These are phyloP conservation scores for Bombus confusus DNA, from an alignment of 1,140 invertebrate species.

Conservation along the genomic window DNA sequence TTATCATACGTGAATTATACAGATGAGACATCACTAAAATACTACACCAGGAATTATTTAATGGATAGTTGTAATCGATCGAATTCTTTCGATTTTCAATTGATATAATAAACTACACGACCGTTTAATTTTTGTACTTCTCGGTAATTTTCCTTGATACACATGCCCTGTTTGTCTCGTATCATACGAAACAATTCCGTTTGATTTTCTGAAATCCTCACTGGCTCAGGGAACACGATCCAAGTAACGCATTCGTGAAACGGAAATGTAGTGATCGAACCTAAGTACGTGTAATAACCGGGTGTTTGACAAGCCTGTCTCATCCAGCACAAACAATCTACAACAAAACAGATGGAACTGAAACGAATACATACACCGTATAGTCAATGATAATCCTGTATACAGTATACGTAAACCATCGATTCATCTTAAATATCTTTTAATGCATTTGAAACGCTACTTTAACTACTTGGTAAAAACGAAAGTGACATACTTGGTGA, in stretches of 20 bases:
- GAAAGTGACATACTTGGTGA: slow-evolving; percentile 15
- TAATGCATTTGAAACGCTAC: not conserved
- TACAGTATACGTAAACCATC: no score
- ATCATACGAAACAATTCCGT: slow-evolving; percentile 66
- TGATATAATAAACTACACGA: slow-evolving; percentile 43
- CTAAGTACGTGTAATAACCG: slow-evolving; percentile 85
- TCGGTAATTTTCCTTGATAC: slow-evolving; percentile 48
- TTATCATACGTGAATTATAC: not conserved
- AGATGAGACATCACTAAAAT: not conserved
- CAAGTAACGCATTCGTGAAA: slow-evolving; percentile 88
- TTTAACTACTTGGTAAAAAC: not conserved
- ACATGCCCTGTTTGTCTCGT: slow-evolving; percentile 13
- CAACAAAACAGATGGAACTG: not conserved
- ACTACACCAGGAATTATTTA: no score
- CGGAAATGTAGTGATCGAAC: slow-evolving; percentile 88
- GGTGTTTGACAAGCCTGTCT: slow-evolving; percentile 75
- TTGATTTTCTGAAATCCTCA: slow-evolving; percentile 87
- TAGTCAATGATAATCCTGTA: no score
- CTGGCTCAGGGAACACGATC: slow-evolving; percentile 89
- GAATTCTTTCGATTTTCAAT: not conserved
- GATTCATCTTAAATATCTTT: not conserved
- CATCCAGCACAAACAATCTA: slow-evolving; percentile 73
- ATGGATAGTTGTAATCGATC: not conserved
- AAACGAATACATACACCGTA: not conserved
- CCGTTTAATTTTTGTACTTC: slow-evolving; percentile 48